A percentile compares a stretch with the other conserved stretches of the same genome.
These are phyloP conservation scores for Orchesella cincta DNA, from an alignment of 1,140 invertebrate genomes.

Conservation along the genomic window DNA sequence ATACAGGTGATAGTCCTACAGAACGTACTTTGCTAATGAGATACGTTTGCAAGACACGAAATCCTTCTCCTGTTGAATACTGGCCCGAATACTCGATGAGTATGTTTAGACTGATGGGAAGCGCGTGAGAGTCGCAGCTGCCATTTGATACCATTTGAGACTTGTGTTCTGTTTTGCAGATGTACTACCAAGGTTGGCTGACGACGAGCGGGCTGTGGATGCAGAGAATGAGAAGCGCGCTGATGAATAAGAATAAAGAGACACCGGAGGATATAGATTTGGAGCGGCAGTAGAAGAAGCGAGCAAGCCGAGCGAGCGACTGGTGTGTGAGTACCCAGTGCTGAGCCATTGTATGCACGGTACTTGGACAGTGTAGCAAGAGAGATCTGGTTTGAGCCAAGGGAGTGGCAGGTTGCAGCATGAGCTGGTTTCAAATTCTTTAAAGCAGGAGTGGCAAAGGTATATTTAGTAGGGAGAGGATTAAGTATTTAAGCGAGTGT, in stretches of 20 bases:
- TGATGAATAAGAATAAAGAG: background rate
- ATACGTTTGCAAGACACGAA: background rate
- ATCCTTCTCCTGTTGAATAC: background rate
- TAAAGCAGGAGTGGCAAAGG: too few relatives aligned
- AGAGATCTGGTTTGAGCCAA: background rate
- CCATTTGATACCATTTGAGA: too few relatives aligned
- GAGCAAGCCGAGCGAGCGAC: background rate
- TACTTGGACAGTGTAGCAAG: background rate
- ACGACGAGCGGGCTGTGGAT: background rate
- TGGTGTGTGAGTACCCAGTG: conserved; percentile 2
- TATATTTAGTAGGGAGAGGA: too few relatives aligned
- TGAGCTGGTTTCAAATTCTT: background rate
- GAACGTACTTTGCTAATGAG: conserved; percentile 40
- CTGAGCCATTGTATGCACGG: background rate
- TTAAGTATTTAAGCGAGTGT: too few relatives aligned
- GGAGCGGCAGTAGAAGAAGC: background rate
- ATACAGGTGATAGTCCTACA: conserved; percentile 30
- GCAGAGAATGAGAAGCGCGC: background rate
- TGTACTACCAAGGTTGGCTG: background rate
- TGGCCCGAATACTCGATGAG: background rate
- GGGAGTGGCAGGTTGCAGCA: background rate
- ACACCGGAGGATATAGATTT: background rate
- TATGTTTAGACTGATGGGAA: background rate
- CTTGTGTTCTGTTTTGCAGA: background rate
- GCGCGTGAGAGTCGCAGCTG: background rate